Conservation (phyloP, 2,797 vertebrate species). For the Centroberyx gerrardi region DNA sequence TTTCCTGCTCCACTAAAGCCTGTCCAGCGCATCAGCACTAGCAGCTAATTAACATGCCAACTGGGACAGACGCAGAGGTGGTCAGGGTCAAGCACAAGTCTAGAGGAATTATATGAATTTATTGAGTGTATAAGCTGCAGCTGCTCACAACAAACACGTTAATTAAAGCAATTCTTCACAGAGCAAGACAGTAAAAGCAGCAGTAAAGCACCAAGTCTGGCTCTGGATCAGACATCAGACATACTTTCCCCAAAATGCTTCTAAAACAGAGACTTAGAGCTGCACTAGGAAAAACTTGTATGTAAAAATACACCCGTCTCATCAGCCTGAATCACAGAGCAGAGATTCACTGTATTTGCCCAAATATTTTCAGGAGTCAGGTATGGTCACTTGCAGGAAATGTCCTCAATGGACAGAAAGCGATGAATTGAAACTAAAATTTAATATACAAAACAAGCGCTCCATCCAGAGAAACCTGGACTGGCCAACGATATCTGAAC, state of each 20-base stretch:
- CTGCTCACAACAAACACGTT: conserved; percentile 45
- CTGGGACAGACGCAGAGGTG: conserved; percentile 39
- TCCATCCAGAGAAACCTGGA: too few relatives aligned
- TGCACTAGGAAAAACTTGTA: background rate
- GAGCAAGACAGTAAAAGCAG: background rate
- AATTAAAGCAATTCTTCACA: background rate
- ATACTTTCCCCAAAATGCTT: background rate
- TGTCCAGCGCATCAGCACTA: conserved; percentile 47
- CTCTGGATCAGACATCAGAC: too few relatives aligned
- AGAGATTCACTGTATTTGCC: background rate
- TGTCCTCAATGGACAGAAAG: too few relatives aligned
- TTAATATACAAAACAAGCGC: too few relatives aligned
- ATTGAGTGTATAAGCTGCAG: conserved; percentile 39
- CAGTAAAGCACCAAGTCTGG: background rate
- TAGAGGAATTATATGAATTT: conserved; percentile 37
- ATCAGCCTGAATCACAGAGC: too few relatives aligned
- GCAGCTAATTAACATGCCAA: conserved; percentile 55
- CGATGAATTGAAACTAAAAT: too few relatives aligned
- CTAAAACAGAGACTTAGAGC: background rate
- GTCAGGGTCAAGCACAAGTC: conserved; percentile 35
- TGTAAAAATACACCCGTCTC: too few relatives aligned
- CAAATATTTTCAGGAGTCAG: background rate
- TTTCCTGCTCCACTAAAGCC: conserved; percentile 9
- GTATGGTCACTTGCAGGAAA: too few relatives aligned
- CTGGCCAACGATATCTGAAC: too few relatives aligned